Evolutionary conservation across 2,113 vertebrate genomes (phyloP), one percentile per base, ranked within the genome.

Genomic region (Zootoca vivipara): DNA sequence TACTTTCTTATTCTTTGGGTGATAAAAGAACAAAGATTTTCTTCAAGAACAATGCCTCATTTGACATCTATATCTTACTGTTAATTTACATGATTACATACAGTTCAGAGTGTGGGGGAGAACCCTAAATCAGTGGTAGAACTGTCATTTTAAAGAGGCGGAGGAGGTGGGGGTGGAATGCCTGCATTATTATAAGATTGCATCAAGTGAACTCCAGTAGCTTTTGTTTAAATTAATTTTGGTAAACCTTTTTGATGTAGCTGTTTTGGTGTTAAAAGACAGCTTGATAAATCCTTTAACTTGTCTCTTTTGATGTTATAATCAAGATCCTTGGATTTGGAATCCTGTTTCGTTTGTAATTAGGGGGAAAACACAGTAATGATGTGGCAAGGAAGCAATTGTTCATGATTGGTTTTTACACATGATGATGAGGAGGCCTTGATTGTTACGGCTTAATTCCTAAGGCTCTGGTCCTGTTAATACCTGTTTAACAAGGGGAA

Each of bases 181-280:
- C 12, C 70, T 67, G 73, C 64, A 56, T 92, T 94, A 80, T 90
- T 84, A 86, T 62, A 78, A 92, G 78, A 91, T 88, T 69, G 88
- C 87, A 70, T 88, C 81, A 80, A 91, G 90, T 89, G 72, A 83
- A 18, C 52, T 80, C 72, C 85, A 82, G 92, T 85, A 73, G 7
- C 85, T 75, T 92, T 89, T 89, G 12, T 94, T 94, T 93, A 89
- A 93, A 86, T 94, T 93, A 85, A 93, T 94, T 93, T 91, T 88
- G 88, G 78, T 85, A 90, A 80, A 15, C 74, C 22, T 90, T 40
- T 88, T 90, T 93, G 87, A 4, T 78, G 46, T 90, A 88, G 78
- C 69, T 86, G 78, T 64, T 91, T 52, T 38, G 88, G 80, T n/a
- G 89, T 30, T 93, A 88, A 85, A 92, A 92, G 87, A 28, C 42